Evolutionary conservation across 2,113 vertebrate species (phyloP), one percentile per base, ranked within the genome.

Genomic region (Theristicus caerulescens): DNA sequence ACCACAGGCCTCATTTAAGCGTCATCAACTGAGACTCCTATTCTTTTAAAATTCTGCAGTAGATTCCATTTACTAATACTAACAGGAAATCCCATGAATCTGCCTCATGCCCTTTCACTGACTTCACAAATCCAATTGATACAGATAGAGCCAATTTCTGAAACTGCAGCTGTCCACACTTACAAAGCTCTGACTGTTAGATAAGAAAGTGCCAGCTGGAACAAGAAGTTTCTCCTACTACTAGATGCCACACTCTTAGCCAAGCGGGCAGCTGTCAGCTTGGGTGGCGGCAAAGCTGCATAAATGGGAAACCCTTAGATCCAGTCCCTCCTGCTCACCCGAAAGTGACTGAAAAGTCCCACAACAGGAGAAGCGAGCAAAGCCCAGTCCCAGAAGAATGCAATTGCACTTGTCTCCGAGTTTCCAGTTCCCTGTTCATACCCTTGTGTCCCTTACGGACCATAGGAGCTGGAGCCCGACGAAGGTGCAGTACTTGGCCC

Each of bases 141-240:
- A 98, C 97, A 98, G 97, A 97, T 97, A 98, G 97, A 97, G 97
- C 96, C 98, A 97, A 98, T 98, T 97, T 97, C 95, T 98, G 97
- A 97, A 96, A 96, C 96, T 96, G 98, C 99, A 99, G 98, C 99
- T 99, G 99, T 98, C 98, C 97, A 96, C 97, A 91, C 98, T 98
- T 95, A 99, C 99, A 99, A 99, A 99, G 99, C 98, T 97, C 77
- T 94, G 97, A 98, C 98, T 99, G 99, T 99, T 98, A 96, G 98
- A 98, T 98, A 98, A 98, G 98, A 97, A 98, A 96, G 94, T 98
- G 98, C 98, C 99, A 99, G 99, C 98, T 99, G 98, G 98, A 99
- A 98, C 96, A 96, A 98, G 98, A 96, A 97, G 97, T 98, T 98
- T 98, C 98, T 98, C 97, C 97, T 98, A 98, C 98, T 97, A 97